Evolutionary conservation across 1,140 invertebrate genomes (phyloP), one percentile per base, ranked within the genome.

Genomic region (Drosophila pseudoananassae): DNA sequence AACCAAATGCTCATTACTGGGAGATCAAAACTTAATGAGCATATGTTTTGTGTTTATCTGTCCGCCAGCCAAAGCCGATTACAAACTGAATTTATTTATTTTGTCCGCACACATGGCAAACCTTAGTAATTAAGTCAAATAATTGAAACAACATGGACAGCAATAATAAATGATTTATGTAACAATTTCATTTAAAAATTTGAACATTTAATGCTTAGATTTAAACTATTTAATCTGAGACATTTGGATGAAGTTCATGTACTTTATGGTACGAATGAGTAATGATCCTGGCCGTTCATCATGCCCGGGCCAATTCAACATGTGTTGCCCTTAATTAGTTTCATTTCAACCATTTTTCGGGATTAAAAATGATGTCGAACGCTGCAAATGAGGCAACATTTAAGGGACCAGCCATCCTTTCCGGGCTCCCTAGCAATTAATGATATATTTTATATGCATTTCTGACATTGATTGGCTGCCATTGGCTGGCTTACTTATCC

Each of bases 321-420:
- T 85, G 73, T 84, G 80, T 70, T 59, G 77, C 50, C 82, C 64
- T 33, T 85, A 85, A 85, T 85, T 85, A 85, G 73, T 74, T 73
- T 27, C 73, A 55, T 49, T 57, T 33, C 9, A 49, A 46, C 17
- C 58, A 51, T 63, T 73, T 17, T 46, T 36, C 51, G 17, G 49
- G 75, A 78, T 83, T 83, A 70, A 82, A 73, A 78, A 43, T 52
- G 73, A 15, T 45, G 46, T 25, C 57, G 25, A 40, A 4, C 61
- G 38, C 54, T 55, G 68, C 45, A 74, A 81, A 69, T 64, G 54
- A 40, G 43, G 17, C 3, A 20, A 20, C 54, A 76, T 72, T 84
- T 64, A 64, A 59, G 69, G 50, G 33, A 47, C 36, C n/a, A 17
- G 33, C 23, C 47, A 29, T 31, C 38, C 10, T 15, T 23, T 43